Percentiles rank a stretch among this genome's conserved stretches.
Evolutionary conservation across 2,888 invertebrate species (phyloP).

Genomic region (Agrenia bidenticulata): DNA sequence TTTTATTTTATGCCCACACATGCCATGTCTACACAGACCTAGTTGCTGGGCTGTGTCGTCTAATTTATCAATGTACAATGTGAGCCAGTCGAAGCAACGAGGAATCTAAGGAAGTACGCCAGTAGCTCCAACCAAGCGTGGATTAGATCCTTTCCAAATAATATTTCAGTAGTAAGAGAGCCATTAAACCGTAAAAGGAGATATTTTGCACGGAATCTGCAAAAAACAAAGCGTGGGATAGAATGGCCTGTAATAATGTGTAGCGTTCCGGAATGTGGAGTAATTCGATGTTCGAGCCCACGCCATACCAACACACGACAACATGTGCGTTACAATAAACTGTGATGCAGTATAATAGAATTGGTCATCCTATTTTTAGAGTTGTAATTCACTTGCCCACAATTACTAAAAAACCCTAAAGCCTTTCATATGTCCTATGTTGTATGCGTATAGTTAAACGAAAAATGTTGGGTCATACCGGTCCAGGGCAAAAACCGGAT

Average conservation of each 20-base stretch:
- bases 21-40: neutral
- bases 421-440: neutral
- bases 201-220: no score
- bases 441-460: slow-evolving; percentile 15
- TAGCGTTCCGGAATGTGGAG: no score
- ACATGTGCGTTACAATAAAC: neutral
- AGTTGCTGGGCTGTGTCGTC: neutral
- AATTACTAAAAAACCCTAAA: no score
- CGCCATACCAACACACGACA: no score
- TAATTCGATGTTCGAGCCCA: no score
- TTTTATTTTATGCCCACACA: neutral
- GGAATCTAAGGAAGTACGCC: neutral
- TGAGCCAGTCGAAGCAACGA: neutral
- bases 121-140: neutral
- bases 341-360: slow-evolving; percentile 3
- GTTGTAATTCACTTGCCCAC: neutral
- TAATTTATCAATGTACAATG: slow-evolving; percentile 5
- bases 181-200: slow-evolving; percentile 1
- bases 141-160: slow-evolving; percentile 1
- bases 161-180: neutral
- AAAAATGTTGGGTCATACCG: neutral
- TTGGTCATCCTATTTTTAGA: slow-evolving; percentile 16
- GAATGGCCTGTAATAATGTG: no score
- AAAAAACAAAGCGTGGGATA: no score
- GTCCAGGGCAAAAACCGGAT: no score